These are phyloP conservation scores for Drosophila mauritiana DNA, from an alignment of 1,140 invertebrate genomes.

Conservation along the genomic window DNA sequence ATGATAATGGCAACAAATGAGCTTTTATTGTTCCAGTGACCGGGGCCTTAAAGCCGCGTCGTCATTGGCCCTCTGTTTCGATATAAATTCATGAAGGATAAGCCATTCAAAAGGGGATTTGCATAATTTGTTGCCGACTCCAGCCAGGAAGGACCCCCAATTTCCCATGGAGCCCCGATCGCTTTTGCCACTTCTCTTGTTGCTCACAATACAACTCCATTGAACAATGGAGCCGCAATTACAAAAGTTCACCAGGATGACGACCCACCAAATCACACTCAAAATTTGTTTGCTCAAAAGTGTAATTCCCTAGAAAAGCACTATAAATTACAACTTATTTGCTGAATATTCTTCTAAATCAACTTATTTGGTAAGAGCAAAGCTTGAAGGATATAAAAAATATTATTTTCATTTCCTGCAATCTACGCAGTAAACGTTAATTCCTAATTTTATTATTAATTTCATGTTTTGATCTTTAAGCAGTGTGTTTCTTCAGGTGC, in stretches of 20 bases:
- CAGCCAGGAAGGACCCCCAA: constrained; percentile 8
- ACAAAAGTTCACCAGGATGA: constrained; percentile 44
- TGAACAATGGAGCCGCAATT: constrained; percentile 59
- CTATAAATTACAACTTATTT: too few species aligned
- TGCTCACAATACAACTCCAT: constrained; percentile 35
- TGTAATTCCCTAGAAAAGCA: too few species aligned
- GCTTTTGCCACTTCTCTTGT: constrained; percentile 23
- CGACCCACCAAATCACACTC: neutral
- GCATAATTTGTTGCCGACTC: constrained; percentile 69
- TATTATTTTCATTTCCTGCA: too few species aligned
- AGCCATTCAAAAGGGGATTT: constrained; percentile 74
- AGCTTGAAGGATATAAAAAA: too few species aligned
- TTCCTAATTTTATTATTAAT: neutral
- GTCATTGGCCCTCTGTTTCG: constrained; percentile 69
- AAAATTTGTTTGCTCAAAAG: neutral
- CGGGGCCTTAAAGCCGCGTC: constrained; percentile 59
- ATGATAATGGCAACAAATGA: constrained; percentile 83
- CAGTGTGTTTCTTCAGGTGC: neutral
- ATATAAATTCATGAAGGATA: constrained; percentile 83
- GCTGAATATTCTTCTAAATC: too few species aligned
- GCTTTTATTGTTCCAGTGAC: constrained; percentile 77
- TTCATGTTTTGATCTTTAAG: neutral
- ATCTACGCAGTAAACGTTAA: too few species aligned
- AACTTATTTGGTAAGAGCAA: too few species aligned
- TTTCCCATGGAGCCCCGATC: constrained; percentile 11